Evolutionary conservation across 2,797 vertebrate genomes (phyloP), one percentile per base, ranked within the genome.

Genomic region (Melanogrammus aeglefinus): DNA sequence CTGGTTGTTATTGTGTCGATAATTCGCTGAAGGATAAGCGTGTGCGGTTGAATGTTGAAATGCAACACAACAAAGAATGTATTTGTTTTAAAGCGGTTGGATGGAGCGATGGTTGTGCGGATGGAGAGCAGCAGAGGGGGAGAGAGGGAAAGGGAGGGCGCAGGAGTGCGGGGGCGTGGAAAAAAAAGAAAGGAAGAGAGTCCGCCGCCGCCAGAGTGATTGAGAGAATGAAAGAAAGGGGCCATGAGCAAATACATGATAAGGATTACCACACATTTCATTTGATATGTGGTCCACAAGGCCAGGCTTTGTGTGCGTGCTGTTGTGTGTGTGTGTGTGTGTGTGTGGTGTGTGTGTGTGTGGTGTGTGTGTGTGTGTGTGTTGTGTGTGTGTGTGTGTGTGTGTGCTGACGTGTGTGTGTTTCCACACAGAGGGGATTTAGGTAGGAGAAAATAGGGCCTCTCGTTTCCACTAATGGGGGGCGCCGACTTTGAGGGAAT

Each of bases 391-490:
- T 72, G 70, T 72, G 31, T 31, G 31, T 31, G 31, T 33, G 31
- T 33, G 31, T 33, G 31, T 33, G 31, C 31, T 29, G 29, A 29
- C 29, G 31, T 72, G 70, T 72, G 70, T 33, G 29, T 71, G 69
- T 6, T 27, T 71, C 14, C 24, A 8, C 14, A n/a, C 16, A 75
- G 86, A 82, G 79, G 80, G 84, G 78, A 38, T 86, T 87, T 84
- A 83, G 87, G 87, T 80, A 80, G 80, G 84, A 80, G 85, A 86
- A 84, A 83, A 82, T 84, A 83, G 89, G 87, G 89, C 91, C 89
- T 87, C 83, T 91, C 87, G 90, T 91, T 89, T 88, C 84, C 86
- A 84, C 84, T 91, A 88, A 91, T 89, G 63, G 84, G 88, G 84
- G 84, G 81, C 86, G 89, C 86, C 88, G 87, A 89, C 88, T 82